Conservation (phyloP, 1,140 invertebrate genomes). For the Ceratina australensis region DNA sequence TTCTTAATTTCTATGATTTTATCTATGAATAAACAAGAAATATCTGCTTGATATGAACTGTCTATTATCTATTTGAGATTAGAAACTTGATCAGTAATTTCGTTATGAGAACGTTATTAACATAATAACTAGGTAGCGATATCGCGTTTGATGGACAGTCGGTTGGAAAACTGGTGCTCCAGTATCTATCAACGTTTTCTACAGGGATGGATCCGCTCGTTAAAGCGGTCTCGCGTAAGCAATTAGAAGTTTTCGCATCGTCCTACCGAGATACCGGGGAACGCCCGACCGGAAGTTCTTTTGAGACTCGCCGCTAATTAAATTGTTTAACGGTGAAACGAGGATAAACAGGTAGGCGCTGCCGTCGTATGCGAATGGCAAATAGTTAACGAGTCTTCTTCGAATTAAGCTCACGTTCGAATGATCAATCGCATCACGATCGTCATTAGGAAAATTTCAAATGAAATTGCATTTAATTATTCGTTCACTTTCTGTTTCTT, state of each 20-base stretch:
- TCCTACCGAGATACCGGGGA: not conserved
- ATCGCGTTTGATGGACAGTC: not conserved
- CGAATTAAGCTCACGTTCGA: not conserved
- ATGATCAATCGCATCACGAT: too few relatives aligned
- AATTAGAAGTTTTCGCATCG: conserved; percentile 33
- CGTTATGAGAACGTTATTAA: too few relatives aligned
- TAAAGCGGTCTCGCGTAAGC: conserved; percentile 27
- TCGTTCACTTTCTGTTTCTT: too few relatives aligned
- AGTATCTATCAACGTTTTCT: conserved; percentile 11
- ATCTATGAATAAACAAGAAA: too few relatives aligned
- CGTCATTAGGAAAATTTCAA: too few relatives aligned
- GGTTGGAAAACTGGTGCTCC: not conserved
- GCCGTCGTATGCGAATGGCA: not conserved
- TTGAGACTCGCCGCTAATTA: conserved; percentile 51
- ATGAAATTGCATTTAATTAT: too few relatives aligned
- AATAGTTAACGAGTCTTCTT: conserved; percentile 10
- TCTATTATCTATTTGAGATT: too few relatives aligned
- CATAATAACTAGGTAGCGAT: too few relatives aligned
- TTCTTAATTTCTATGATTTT: too few relatives aligned
- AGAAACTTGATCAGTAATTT: too few relatives aligned
- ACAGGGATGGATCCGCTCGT: conserved; percentile 2
- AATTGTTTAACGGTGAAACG: conserved; percentile 48
- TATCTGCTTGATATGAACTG: too few relatives aligned
- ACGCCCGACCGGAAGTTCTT: conserved; percentile 29
- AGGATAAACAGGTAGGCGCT: conserved; percentile 6